phyloP scores from a whole-genome alignment of 2,113 vertebrate species.

The Heliornis fulica region DNA sequence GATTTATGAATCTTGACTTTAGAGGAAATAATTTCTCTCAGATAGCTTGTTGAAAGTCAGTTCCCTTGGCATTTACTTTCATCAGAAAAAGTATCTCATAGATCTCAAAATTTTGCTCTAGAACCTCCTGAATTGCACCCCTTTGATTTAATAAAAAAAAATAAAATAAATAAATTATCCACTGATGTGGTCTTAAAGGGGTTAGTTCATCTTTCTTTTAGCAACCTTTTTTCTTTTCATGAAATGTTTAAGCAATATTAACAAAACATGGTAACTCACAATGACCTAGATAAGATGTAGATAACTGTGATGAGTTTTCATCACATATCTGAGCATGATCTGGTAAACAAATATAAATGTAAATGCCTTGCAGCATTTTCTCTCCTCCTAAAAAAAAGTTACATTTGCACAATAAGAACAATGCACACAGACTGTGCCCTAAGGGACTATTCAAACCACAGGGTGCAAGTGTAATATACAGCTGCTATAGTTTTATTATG shows the following conservation, averaged over 20 bases:
- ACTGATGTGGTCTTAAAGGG: background rate
- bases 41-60: background rate
- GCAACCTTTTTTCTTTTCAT: background rate
- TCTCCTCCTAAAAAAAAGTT: background rate
- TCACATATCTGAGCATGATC: background rate
- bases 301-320: background rate
- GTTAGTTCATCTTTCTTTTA: background rate
- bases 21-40: constrained; percentile 15
- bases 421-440: background rate
- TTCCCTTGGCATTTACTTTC: background rate
- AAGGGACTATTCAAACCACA: background rate
- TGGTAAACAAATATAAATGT: background rate
- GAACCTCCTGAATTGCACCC: background rate
- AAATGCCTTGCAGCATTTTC: background rate
- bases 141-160: background rate
- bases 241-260: background rate
- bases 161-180: too few species aligned
- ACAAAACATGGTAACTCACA: background rate
- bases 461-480: background rate
- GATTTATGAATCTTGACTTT: constrained; percentile 41
- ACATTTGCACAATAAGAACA: background rate
- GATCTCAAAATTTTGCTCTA: background rate
- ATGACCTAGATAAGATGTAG: background rate
- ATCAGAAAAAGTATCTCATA: background rate
- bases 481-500: background rate